Evolutionary conservation across 2,888 invertebrate genomes (phyloP), one percentile per base, ranked within the genome.

Genomic region (Chrysotoxum bicinctum): DNA sequence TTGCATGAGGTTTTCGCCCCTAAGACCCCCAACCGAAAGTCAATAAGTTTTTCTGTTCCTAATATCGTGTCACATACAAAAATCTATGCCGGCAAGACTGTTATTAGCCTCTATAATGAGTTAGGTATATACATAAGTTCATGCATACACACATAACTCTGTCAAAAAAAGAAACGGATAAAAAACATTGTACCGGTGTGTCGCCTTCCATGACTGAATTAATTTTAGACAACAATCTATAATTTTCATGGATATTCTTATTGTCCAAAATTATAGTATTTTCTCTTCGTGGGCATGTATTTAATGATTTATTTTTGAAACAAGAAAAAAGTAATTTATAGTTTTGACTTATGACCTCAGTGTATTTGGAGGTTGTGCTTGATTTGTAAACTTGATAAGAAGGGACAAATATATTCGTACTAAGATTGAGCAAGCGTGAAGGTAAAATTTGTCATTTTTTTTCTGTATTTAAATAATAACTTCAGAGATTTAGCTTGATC

Each of bases 31-130:
- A 21, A 35, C n/a, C 7, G 19, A 35, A 21, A 19, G 21, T 14
- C 56, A 21, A 35, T 56, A 35, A 32, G 30, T 35, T 21, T 21
- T 1, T 32, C 3, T 10, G 19, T 35, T 35, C 19, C 14, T 37
- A 58, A 37, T 58, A 58, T 58, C 37, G 37, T 37, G 58, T 58
- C 37, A 37, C n/a, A 40, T 26, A 37, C 4, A 23, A 35, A n/a
- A 40, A n/a, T 16, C 12, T 7, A 26, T 6, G n/a, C 26, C 50
- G 2, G 9, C 30, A 56, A 56, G 16, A 19, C 19, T 56, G 56
- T 56, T 19, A 35, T 56, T 32, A 56, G 12, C 19, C 32, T 3
- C 12, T 7, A 56, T 56, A 35, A 54, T 12, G 21, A 48, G 21
- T 23, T 14, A n/a, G 2, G n/a, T 12, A 6, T 26, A 26, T 26